These are phyloP conservation scores for Rhadinocentrus ornatus DNA, from an alignment of 2,797 vertebrate species.

Conservation along the genomic window DNA sequence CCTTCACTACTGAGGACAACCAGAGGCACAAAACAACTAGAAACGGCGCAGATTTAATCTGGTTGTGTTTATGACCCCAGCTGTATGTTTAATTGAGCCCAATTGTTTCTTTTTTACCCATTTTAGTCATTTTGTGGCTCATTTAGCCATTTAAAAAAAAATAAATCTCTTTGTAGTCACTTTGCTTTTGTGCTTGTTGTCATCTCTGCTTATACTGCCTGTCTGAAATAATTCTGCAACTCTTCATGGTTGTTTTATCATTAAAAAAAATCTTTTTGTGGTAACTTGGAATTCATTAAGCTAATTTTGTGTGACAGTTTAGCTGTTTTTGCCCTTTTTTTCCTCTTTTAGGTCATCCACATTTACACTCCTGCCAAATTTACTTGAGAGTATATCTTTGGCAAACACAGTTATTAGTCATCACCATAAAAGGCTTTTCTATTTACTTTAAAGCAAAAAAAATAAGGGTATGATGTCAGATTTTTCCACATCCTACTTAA, in stretches of 20 bases:
- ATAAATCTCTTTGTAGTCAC: neutral
- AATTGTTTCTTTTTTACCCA: neutral
- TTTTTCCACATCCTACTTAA: constrained; percentile 17
- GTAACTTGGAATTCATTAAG: neutral
- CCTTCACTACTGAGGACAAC: neutral
- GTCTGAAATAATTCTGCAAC: neutral
- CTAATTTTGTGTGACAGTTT: constrained; percentile 4
- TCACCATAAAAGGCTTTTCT: constrained; percentile 29
- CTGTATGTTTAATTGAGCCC: neutral
- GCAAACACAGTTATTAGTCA: constrained; percentile 21
- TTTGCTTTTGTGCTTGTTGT: neutral
- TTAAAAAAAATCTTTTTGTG: neutral
- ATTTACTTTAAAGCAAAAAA: constrained; percentile 27
- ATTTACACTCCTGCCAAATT: constrained; percentile 18
- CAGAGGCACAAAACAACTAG: neutral
- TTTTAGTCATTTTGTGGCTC: neutral
- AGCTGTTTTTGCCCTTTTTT: neutral
- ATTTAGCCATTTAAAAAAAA: neutral
- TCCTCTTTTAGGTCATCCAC: constrained; percentile 4
- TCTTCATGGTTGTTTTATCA: neutral
- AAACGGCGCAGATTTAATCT: neutral
- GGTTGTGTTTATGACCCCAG: neutral
- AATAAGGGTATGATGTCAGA: constrained; percentile 8
- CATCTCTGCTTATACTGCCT: neutral
- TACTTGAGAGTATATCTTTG: constrained; percentile 2